phyloP scores from a whole-genome alignment of 1,140 invertebrate species.

The Frieseomelitta varia region DNA sequence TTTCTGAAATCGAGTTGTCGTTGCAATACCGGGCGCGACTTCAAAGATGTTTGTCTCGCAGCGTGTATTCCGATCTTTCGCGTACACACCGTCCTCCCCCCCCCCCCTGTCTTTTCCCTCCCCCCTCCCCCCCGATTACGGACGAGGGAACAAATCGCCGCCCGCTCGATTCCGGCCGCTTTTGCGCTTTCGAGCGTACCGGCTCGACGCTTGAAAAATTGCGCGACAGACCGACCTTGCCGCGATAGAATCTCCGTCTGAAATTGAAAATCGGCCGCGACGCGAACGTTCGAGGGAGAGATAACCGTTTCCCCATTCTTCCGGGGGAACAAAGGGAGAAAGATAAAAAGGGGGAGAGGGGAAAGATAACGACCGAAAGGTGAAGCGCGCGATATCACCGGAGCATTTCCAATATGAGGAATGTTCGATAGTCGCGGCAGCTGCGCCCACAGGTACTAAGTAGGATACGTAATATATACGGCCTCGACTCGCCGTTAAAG shows the following conservation, averaged over 20 bases:
- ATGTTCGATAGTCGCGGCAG: background rate
- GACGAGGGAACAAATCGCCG: background rate
- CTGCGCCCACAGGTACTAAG: background rate
- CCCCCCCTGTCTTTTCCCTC: no score
- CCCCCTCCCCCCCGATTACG: no score
- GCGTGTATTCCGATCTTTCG: constrained; percentile 10
- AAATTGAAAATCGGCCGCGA: background rate
- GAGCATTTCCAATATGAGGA: background rate
- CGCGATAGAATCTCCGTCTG: background rate
- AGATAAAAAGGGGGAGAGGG: no score
- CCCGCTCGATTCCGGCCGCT: background rate
- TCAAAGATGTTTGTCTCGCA: constrained; percentile 58
- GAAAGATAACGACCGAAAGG: background rate
- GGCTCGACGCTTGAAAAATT: background rate
- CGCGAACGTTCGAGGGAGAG: background rate
- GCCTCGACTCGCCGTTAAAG: background rate
- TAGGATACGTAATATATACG: constrained; percentile 23
- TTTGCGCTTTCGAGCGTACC: background rate
- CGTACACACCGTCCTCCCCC: background rate
- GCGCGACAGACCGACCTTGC: background rate
- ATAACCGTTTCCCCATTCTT: background rate
- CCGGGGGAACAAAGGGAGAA: background rate
- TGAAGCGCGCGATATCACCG: background rate
- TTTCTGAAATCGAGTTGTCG: constrained; percentile 60
- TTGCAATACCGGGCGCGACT: constrained; percentile 49